Conservation (phyloP, 2,888 invertebrate genomes). For the Acanthacorydalis orientalis region DNA sequence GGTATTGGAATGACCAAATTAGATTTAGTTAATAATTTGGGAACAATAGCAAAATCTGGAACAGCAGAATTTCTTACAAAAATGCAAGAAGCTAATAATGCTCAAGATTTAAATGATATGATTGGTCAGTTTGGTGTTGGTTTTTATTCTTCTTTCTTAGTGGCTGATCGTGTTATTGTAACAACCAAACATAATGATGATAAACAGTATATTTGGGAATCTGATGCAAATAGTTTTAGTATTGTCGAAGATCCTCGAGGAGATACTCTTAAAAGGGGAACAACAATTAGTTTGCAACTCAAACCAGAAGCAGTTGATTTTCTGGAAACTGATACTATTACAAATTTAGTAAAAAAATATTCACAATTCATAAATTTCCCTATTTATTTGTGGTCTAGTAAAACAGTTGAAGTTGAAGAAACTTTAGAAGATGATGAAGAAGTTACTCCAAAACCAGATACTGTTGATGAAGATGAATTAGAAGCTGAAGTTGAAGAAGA, state of each 20-base stretch:
- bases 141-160: constrained; percentile 92
- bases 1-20: constrained; percentile 95
- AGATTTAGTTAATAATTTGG: constrained; percentile 89
- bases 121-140: constrained; percentile 99
- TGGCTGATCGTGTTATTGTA: constrained; percentile 91
- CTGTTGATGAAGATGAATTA: constrained; percentile 34
- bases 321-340: constrained; percentile 81
- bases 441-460: constrained; percentile 10
- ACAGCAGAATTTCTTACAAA: constrained; percentile 91
- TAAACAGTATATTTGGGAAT: constrained; percentile 94
- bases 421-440: constrained; percentile 32
- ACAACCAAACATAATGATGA: constrained; percentile 91
- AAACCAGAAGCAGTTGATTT: constrained; percentile 97
- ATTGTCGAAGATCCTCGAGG: constrained; percentile 91
- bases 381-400: constrained; percentile 71
- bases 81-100: constrained; percentile 52
- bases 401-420: constrained; percentile 60
- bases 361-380: constrained; percentile 99
- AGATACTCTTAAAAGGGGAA: constrained; percentile 67
- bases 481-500: constrained; percentile 48
- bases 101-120: constrained; percentile 83
- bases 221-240: constrained; percentile 79
- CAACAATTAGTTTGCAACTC: constrained; percentile 55
- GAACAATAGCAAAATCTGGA: constrained; percentile 96
- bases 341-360: constrained; percentile 87